Evolutionary conservation across 2,888 invertebrate genomes (phyloP), one percentile per base, ranked within the genome.

Genomic region (Hyposoter didymator): DNA sequence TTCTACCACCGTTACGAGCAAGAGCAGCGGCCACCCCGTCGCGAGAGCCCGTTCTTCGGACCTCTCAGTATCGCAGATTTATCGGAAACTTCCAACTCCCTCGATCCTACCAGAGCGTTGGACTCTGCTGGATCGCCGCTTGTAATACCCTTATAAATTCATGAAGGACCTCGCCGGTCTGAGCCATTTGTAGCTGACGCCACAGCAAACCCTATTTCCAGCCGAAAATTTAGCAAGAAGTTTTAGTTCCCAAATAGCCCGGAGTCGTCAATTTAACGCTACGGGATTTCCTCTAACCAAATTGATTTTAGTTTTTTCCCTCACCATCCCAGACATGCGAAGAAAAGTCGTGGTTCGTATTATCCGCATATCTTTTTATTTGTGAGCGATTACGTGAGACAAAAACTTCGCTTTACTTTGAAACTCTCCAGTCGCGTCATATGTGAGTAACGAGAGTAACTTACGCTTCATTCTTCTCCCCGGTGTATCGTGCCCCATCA

Each of bases 111-210:
- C 47, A 55, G 72, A 28, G 45, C 45, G 52, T 72, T 81, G 8
- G 75, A 79, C 47, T 12, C 49, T 45, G 78, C 75, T 69, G 75
- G 84, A 75, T 76, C 83, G 75, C 39, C 80, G 70, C 75, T 76
- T 55, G 69, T 90, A 89, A 90, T 90, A 90, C 90, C 90, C 90
- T 90, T 90, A 90, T 90, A 90, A 90, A 90, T 90, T 90, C 89
- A 89, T 89, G 89, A 88, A 85, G 84, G 88, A 88, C 88, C 86
- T 76, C 79, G 47, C 45, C 28, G 82, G 87, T 86, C 67, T 52
- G 75, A 59, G 88, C 88, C 88, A 88, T 89, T 89, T 89, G 88
- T 88, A 88, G 87, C 88, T 84, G 84, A 83, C 85, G 75, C 59
- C 81, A 76, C 66, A 43, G 76, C 62, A 55, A 78, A 78, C 70